Evolutionary conservation across 2,888 invertebrate genomes (phyloP).

Genomic region (Dichetophora obliterata): DNA sequence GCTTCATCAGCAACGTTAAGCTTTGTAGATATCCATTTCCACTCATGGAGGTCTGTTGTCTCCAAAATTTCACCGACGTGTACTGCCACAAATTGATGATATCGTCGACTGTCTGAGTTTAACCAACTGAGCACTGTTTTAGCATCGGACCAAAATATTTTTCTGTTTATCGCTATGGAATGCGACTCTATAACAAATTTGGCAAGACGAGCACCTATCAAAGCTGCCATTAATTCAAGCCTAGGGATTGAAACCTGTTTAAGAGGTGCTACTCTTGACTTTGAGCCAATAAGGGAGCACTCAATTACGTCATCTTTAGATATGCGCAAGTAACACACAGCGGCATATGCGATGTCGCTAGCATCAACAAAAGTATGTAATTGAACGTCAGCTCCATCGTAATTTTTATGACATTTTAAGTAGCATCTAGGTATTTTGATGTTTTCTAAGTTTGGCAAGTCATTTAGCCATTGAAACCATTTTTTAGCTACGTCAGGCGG

Average conservation of each 20-base stretch:
- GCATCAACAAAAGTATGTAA: constrained; percentile 35
- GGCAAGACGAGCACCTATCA: not conserved
- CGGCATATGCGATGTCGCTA: not conserved
- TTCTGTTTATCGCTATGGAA: too few relatives aligned
- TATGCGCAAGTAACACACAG: not conserved
- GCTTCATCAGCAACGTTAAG: constrained; percentile 38
- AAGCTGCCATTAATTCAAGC: not conserved
- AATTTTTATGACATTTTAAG: not conserved
- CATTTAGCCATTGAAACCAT: constrained; percentile 19
- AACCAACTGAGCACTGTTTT: constrained; percentile 37
- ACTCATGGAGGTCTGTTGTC: too few relatives aligned
- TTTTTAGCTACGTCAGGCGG: not conserved
- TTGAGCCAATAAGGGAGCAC: not conserved
- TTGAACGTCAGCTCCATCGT: not conserved
- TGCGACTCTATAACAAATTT: too few relatives aligned
- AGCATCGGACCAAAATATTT: too few relatives aligned
- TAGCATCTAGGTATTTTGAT: constrained; percentile 35
- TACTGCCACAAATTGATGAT: constrained; percentile 37
- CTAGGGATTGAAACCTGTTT: not conserved
- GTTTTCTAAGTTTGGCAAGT: constrained; percentile 26
- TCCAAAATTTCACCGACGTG: constrained; percentile 40
- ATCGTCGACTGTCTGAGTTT: constrained; percentile 34
- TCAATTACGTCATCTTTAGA: not conserved
- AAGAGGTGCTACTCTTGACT: not conserved
- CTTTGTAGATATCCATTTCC: too few relatives aligned